phyloP scores from a whole-genome alignment of 2,888 invertebrate genomes.

The Hydrotaea cyrtoneurina region DNA sequence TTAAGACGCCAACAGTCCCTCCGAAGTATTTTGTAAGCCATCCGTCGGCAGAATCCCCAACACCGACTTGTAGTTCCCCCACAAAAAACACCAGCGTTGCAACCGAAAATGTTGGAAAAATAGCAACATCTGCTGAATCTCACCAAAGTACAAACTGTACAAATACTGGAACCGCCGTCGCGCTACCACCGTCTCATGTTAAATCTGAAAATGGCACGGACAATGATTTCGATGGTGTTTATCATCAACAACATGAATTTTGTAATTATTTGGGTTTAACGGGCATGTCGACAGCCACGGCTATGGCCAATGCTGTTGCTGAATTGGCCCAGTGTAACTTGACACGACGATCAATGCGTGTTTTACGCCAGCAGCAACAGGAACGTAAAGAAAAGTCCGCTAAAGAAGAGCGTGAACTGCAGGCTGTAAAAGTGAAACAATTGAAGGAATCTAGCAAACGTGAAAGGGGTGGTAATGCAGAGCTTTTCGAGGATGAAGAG shows the following conservation, averaged over 20 bases:
- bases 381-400: conserved; percentile 67
- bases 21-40: conserved; percentile 63
- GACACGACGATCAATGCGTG: conserved; percentile 76
- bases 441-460: conserved; percentile 43
- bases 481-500: neutral
- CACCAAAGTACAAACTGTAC: neutral
- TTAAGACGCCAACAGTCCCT: conserved; percentile 72
- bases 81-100: neutral
- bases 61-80: conserved; percentile 15
- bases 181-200: neutral
- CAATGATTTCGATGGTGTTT: conserved; percentile 49
- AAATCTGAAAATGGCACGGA: neutral
- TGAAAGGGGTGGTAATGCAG: conserved; percentile 29
- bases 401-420: conserved; percentile 46
- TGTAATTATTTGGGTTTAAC: conserved; percentile 79
- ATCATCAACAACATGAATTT: conserved; percentile 79
- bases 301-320: conserved; percentile 75
- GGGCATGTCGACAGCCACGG: conserved; percentile 78
- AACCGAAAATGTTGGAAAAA: neutral
- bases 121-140: neutral
- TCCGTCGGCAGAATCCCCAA: conserved; percentile 1
- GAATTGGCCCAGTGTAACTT: conserved; percentile 75
- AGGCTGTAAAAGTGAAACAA: conserved; percentile 45
- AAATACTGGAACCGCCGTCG: neutral
- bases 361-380: conserved; percentile 74